Evolutionary conservation across 2,797 vertebrate species (phyloP).

Genomic region (Pantherophis vulpinus): DNA sequence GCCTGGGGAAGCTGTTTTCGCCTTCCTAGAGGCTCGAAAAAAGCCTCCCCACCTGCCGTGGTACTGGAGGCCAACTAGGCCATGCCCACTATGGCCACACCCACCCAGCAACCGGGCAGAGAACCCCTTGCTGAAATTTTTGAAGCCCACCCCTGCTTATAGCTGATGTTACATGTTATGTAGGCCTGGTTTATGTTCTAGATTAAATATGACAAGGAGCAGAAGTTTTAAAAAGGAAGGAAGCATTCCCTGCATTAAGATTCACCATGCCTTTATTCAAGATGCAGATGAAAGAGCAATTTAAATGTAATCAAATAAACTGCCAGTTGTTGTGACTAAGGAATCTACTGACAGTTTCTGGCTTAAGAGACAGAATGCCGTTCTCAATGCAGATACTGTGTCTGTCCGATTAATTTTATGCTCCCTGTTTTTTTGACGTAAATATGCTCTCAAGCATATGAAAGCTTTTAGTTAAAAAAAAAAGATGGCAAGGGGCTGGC

Average conservation of each 20-base stretch:
- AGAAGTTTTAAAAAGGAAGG: background rate
- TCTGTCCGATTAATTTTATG: constrained; percentile 29
- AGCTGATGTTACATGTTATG: background rate
- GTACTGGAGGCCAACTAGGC: no score
- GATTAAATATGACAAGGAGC: background rate
- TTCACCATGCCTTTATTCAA: background rate
- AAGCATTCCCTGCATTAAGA: background rate
- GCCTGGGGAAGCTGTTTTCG: no score
- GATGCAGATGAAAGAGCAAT: background rate
- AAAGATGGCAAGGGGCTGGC: background rate
- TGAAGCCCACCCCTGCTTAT: no score
- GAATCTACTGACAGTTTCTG: background rate
- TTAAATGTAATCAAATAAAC: constrained; percentile 12
- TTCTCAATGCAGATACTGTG: constrained; percentile 7
- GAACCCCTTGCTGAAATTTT: no score
- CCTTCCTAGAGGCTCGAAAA: no score
- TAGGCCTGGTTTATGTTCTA: background rate
- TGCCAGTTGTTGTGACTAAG: background rate
- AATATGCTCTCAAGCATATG: constrained; percentile 10
- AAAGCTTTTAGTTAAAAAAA: constrained; percentile 18
- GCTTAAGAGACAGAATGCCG: constrained; percentile 1
- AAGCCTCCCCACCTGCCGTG: no score
- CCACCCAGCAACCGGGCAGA: no score
- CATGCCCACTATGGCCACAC: no score
- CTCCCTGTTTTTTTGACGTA: constrained; percentile 16